Evolutionary conservation across 1,140 invertebrate genomes (phyloP).

Genomic region (Euglossa dilemma): DNA sequence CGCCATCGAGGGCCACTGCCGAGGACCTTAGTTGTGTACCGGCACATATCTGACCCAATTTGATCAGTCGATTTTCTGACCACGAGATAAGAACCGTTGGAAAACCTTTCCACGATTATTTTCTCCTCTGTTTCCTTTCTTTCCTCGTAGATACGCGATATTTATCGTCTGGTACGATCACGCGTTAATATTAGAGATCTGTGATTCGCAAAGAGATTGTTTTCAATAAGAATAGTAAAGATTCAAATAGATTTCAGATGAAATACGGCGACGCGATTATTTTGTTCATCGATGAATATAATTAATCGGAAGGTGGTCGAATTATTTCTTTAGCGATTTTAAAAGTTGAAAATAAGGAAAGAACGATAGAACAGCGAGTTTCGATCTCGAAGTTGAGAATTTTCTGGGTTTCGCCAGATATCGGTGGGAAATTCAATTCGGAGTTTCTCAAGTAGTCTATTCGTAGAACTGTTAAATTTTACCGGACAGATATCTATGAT

Average conservation of each 20-base stretch:
- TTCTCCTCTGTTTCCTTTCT: neutral
- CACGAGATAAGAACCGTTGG: neutral
- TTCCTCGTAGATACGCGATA: neutral
- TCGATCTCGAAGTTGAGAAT: neutral
- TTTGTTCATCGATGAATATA: no score
- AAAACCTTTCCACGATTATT: no score
- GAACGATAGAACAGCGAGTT: neutral
- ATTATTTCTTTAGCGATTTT: no score
- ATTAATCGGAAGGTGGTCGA: neutral
- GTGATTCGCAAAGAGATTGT: neutral
- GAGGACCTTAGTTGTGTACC: conserved; percentile 44
- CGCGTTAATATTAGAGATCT: neutral
- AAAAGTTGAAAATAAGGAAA: no score
- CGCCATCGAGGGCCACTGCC: conserved; percentile 35
- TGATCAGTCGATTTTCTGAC: conserved; percentile 10
- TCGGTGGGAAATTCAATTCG: conserved; percentile 4
- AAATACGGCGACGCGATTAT: no score
- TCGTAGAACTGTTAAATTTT: conserved; percentile 3
- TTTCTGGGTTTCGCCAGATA: neutral
- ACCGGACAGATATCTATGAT: neutral
- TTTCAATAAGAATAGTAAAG: no score
- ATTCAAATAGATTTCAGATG: no score
- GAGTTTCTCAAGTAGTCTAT: neutral
- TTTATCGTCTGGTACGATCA: neutral
- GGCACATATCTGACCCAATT: conserved; percentile 52